phyloP scores from a whole-genome alignment of 2,797 vertebrate genomes.

The Linurgus olivaceus region DNA sequence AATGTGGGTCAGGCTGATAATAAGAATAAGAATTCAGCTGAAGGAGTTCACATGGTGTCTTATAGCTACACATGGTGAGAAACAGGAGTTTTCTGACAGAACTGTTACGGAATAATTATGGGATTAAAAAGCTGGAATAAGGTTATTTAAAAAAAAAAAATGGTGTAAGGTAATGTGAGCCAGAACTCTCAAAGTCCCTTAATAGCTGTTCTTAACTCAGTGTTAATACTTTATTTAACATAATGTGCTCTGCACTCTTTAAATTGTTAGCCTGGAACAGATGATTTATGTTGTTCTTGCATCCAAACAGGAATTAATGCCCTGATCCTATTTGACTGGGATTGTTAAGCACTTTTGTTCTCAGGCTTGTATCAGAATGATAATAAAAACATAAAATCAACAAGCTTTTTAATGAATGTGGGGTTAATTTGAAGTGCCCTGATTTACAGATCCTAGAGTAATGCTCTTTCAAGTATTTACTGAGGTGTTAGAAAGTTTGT shows the following conservation, averaged over 20 bases:
- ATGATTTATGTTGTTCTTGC: constrained; percentile 44
- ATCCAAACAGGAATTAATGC: constrained; percentile 32
- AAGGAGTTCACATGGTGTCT: background rate
- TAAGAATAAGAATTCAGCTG: background rate
- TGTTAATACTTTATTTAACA: constrained; percentile 62
- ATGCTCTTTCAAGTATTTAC: background rate
- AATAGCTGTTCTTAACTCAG: constrained; percentile 60
- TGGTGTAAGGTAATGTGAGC: constrained; percentile 29
- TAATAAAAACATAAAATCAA: constrained; percentile 56
- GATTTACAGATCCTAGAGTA: constrained; percentile 44
- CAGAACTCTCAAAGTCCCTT: constrained; percentile 63
- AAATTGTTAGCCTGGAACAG: constrained; percentile 33
- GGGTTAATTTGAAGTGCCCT: constrained; percentile 29
- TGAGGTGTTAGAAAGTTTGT: constrained; percentile 20
- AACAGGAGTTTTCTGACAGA: constrained; percentile 16
- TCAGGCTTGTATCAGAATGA: constrained; percentile 26
- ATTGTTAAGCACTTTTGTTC: constrained; percentile 38
- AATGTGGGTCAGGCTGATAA: background rate
- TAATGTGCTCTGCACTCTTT: constrained; percentile 16
- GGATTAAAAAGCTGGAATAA: constrained; percentile 50
- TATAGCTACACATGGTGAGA: background rate
- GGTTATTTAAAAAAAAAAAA: constrained; percentile 34
- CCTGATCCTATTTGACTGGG: constrained; percentile 43
- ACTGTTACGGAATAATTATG: background rate
- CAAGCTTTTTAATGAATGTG: constrained; percentile 44